phyloP scores from a whole-genome alignment of 2,888 invertebrate genomes.

The Troilus luridus region DNA sequence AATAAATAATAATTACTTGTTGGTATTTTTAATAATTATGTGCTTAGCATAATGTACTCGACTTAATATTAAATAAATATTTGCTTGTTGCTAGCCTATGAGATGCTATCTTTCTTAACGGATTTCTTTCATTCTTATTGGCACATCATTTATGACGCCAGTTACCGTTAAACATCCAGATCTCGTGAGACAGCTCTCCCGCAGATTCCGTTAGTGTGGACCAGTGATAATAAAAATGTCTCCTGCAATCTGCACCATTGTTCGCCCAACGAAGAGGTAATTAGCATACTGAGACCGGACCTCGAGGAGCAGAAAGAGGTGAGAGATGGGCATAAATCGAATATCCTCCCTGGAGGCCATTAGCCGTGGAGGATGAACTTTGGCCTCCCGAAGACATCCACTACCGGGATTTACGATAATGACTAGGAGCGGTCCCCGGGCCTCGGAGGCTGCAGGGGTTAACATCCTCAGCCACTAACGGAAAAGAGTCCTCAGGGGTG shows the following conservation, averaged over 20 bases:
- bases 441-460: conserved; percentile 30
- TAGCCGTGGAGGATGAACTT: conserved; percentile 35
- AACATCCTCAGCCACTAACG: conserved; percentile 41
- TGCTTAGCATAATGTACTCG: no score
- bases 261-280: not conserved
- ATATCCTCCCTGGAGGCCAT: not conserved
- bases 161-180: not conserved
- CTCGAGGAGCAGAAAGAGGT: not conserved
- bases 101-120: not conserved
- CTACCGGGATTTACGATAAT: conserved; percentile 50
- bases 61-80: not conserved
- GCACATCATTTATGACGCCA: not conserved
- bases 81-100: not conserved
- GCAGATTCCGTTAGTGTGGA: conserved; percentile 24
- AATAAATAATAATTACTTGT: no score
- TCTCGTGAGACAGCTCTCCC: not conserved
- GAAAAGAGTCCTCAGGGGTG: not conserved
- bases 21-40: no score
- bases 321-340: conserved; percentile 9
- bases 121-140: not conserved
- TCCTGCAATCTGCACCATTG: not conserved
- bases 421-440: conserved; percentile 5
- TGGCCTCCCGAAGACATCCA: conserved; percentile 10
- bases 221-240: conserved; percentile 40
- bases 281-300: not conserved